Evolutionary conservation across 2,888 invertebrate species (phyloP), one percentile per base, ranked within the genome.

Genomic region (Bimastos eiseni): DNA sequence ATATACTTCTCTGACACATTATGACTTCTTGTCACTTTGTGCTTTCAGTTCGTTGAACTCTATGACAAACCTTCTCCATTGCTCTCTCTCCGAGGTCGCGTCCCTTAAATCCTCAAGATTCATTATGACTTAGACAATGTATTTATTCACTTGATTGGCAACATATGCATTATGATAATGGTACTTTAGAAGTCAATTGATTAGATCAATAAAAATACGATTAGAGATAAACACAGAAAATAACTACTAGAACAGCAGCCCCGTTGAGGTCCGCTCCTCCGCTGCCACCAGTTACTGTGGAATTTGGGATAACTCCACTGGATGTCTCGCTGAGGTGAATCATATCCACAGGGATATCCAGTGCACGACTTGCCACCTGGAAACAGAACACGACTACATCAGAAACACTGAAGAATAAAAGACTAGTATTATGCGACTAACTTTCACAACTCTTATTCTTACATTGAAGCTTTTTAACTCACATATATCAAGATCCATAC

Each of bases 301-400:
- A 93, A 92, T 95, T 94, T 41, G 94, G 94, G 34, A 94, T 94
- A 6, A 93, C 93, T 91, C 93, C 93, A 0, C 95, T 94, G 91
- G 93, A 92, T 11, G 93, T 93, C 91, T 94, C 94, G 91, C 92
- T 93, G 89, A 94, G 94, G 93, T 93, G 93, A 38, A 95, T 93
- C 84, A 92, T 92, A 4, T 93, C 92, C 4, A 92, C 83, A 2
- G 94, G 93, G 37, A 95, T 93, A 37, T 91, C 90, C 33, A 95
- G 92, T 13, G 92, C 93, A 86, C 94, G 92, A 90, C 94, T 94
- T 8, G 94, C 94, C n/a, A 95, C 93, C 94, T 94, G 33, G 17
- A 38, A 83, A 33, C 21, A 41, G n/a, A 88, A 36, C 86, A 86
- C 6, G n/a, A n/a, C 11, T 5, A 49, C 15, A 41, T 8, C 0